Percentiles rank a stretch among this genome's conserved stretches.
These are phyloP conservation scores for Lutjanus erythropterus DNA, from an alignment of 2,113 vertebrate genomes.

Conservation along the genomic window DNA sequence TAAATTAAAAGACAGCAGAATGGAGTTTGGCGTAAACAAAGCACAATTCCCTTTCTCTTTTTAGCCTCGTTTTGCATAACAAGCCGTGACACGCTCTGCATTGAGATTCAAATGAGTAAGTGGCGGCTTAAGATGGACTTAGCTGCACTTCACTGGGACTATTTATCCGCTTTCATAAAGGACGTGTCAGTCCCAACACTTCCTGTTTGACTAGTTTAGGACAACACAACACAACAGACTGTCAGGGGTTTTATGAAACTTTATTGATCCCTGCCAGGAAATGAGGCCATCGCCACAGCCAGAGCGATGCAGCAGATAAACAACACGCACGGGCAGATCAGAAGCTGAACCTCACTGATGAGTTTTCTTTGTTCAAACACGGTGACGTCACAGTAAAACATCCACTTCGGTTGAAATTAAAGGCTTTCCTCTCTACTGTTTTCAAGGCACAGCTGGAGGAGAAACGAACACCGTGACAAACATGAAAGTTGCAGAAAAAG, in stretches of 20 bases:
- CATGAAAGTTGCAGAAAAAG: background rate
- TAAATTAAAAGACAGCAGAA: slow-evolving; percentile 59
- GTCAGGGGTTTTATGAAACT: slow-evolving; percentile 37
- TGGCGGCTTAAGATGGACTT: slow-evolving; percentile 73
- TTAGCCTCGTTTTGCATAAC: slow-evolving; percentile 64
- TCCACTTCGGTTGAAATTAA: background rate
- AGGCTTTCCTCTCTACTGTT: background rate
- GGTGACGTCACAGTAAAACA: background rate
- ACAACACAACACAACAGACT: slow-evolving; percentile 15
- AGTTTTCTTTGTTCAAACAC: background rate
- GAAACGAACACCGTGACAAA: background rate
- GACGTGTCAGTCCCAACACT: slow-evolving; percentile 42
- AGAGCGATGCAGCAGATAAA: slow-evolving; percentile 28
- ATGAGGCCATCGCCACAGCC: slow-evolving; percentile 35
- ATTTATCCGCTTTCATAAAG: slow-evolving; percentile 64
- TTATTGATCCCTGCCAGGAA: slow-evolving; percentile 65
- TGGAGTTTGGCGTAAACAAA: slow-evolving; percentile 68
- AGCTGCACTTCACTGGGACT: slow-evolving; percentile 73
- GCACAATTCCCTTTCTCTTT: slow-evolving; percentile 53
- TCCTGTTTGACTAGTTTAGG: slow-evolving; percentile 31
- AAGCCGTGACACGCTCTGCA: slow-evolving; percentile 71
- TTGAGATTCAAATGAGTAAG: slow-evolving; percentile 81
- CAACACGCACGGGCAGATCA: slow-evolving; percentile 11
- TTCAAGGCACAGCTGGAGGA: background rate
- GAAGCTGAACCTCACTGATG: background rate